phyloP scores from a whole-genome alignment of 1,140 invertebrate genomes.

The Hydropsyche tenuis region DNA sequence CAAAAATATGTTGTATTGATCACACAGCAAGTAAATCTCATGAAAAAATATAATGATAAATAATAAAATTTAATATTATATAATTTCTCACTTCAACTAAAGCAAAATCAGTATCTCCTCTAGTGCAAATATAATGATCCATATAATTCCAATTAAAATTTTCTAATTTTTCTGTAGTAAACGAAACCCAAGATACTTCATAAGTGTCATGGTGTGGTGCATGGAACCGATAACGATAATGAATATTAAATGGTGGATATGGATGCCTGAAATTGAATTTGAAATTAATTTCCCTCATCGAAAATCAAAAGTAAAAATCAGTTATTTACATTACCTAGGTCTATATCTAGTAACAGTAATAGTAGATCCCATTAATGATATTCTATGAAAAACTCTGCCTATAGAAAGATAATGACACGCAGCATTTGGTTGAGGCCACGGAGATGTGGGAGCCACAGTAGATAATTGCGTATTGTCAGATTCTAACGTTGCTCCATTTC shows the following conservation, averaged over 20 bases:
- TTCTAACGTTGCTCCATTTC: constrained; percentile 53
- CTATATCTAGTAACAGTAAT: constrained; percentile 93
- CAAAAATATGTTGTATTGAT: background rate
- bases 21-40: too few relatives aligned
- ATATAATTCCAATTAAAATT: constrained; percentile 98
- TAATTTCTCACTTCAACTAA: constrained; percentile 73
- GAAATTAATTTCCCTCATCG: constrained; percentile 29
- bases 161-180: constrained; percentile 93
- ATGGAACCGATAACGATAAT: constrained; percentile 91
- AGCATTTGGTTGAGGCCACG: constrained; percentile 21
- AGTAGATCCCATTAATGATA: constrained; percentile 80
- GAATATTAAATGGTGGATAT: constrained; percentile 88
- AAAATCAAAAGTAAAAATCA: background rate
- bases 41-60: background rate
- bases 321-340: constrained; percentile 72
- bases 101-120: constrained; percentile 88
- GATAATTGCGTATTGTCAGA: constrained; percentile 26
- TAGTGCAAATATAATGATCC: constrained; percentile 94
- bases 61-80: background rate
- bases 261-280: constrained; percentile 75
- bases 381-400: constrained; percentile 93
- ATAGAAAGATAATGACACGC: constrained; percentile 86
- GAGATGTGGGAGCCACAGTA: constrained; percentile 24
- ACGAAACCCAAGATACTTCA: constrained; percentile 93
- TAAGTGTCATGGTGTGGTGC: constrained; percentile 92